phyloP scores from a whole-genome alignment of 30 jellyfish, hydroid and myxozoan genomes.

The Calvadosia cruxmelitensis region DNA sequence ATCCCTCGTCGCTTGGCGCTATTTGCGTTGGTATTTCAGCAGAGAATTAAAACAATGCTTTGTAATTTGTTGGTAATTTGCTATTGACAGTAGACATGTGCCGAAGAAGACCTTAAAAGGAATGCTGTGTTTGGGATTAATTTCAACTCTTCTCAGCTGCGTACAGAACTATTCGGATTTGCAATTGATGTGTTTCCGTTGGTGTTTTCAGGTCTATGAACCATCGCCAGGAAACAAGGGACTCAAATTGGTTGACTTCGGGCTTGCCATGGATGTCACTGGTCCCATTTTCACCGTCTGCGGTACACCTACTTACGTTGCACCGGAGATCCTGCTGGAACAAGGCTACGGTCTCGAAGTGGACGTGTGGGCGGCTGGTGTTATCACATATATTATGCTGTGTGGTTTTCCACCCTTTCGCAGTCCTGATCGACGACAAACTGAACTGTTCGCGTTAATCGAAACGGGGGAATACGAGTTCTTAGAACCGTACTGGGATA shows the following conservation, averaged over 20 bases:
- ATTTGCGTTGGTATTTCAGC: too few relatives aligned
- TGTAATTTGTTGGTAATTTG: too few relatives aligned
- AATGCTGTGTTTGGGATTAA: too few relatives aligned
- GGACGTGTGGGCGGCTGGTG: slow-evolving; percentile 99
- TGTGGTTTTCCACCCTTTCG: slow-evolving; percentile 99
- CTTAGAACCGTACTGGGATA: slow-evolving; percentile 90
- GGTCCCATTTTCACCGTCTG: slow-evolving; percentile 89
- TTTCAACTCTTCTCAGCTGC: too few relatives aligned
- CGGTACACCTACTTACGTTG: slow-evolving; percentile 98
- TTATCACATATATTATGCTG: slow-evolving; percentile 81
- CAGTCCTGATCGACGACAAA: slow-evolving; percentile 78
- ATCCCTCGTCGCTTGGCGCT: too few relatives aligned
- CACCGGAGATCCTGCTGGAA: slow-evolving; percentile 92
- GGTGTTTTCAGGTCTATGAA: slow-evolving; percentile 23
- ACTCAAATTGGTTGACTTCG: slow-evolving; percentile 87
- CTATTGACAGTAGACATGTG: too few relatives aligned
- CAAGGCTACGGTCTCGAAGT: slow-evolving; percentile 92
- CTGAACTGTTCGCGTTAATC: slow-evolving; percentile 78
- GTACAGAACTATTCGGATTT: too few relatives aligned
- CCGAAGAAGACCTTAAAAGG: too few relatives aligned
- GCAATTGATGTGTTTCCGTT: neutral
- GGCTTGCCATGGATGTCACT: slow-evolving; percentile 90
- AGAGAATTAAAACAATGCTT: too few relatives aligned
- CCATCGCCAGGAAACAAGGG: slow-evolving; percentile 39
- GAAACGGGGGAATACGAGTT: slow-evolving; percentile 75